Evolutionary conservation across 2,113 vertebrate genomes (phyloP).

Genomic region (Panurus biarmicus): DNA sequence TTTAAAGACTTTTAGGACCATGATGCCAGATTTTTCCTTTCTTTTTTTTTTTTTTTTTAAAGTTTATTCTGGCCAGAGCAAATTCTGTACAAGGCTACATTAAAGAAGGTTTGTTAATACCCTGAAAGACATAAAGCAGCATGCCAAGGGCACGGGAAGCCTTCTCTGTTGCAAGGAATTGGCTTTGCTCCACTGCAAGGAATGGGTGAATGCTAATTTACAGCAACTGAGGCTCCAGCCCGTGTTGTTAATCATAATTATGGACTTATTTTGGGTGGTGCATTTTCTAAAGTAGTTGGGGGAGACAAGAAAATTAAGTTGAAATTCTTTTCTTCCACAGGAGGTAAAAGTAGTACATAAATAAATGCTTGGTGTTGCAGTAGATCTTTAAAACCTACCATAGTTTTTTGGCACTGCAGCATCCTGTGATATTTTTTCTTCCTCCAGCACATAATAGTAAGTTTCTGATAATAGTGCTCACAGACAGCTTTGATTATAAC

Average conservation of each 20-base stretch:
- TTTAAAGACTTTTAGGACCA: background rate
- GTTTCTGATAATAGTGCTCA: slow-evolving; percentile 56
- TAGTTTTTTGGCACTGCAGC: slow-evolving; percentile 50
- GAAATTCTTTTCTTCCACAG: slow-evolving; percentile 63
- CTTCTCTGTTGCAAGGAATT: background rate
- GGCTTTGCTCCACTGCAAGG: background rate
- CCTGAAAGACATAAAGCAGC: background rate
- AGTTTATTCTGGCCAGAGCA: background rate
- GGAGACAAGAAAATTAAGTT: slow-evolving; percentile 63
- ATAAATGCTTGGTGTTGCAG: slow-evolving; percentile 52
- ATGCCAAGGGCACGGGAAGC: background rate
- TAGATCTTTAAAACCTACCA: slow-evolving; percentile 45
- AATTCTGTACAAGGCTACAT: background rate
- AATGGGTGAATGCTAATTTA: background rate
- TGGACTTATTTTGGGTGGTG: slow-evolving; percentile 28
- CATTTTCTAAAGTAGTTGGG: slow-evolving; percentile 46
- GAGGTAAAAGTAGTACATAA: slow-evolving; percentile 53
- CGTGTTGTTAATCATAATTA: background rate
- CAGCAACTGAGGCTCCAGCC: background rate
- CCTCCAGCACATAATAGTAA: slow-evolving; percentile 52
- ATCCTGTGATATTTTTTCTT: slow-evolving; percentile 33
- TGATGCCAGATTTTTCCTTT: background rate
- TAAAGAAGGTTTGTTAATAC: background rate
- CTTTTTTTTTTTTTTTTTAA: background rate
- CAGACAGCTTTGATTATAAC: slow-evolving; percentile 66